Evolutionary conservation across 2,888 invertebrate genomes (phyloP).

Genomic region (Hermodice carunculata): DNA sequence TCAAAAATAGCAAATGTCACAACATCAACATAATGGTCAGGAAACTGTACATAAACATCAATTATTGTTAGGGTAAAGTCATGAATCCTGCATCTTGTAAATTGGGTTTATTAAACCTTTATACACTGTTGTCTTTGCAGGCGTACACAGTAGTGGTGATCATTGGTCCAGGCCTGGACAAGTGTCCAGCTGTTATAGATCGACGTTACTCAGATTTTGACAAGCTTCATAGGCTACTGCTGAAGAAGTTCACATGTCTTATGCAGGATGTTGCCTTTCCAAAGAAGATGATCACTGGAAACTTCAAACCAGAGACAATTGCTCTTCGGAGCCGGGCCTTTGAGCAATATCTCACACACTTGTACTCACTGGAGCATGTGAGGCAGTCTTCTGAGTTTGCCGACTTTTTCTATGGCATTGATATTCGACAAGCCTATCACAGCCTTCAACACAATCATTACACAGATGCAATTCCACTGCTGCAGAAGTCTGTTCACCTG

Average conservation of each 20-base stretch:
- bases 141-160: constrained; percentile 56
- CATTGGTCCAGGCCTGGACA: constrained; percentile 51
- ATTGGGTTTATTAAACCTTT: background rate
- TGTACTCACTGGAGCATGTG: constrained; percentile 61
- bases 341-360: constrained; percentile 67
- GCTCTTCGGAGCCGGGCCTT: constrained; percentile 68
- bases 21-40: too few species aligned
- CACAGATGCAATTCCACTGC: constrained; percentile 54
- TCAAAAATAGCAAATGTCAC: too few species aligned
- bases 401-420: constrained; percentile 63
- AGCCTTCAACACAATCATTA: constrained; percentile 56
- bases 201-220: constrained; percentile 69
- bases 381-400: constrained; percentile 62
- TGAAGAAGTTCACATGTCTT: constrained; percentile 54
- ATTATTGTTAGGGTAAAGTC: too few species aligned
- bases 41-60: too few species aligned
- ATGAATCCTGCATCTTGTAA: too few species aligned
- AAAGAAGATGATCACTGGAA: constrained; percentile 67
- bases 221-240: constrained; percentile 57
- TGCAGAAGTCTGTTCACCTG: constrained; percentile 62
- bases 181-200: constrained; percentile 60
- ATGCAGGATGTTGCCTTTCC: constrained; percentile 67
- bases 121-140: too few species aligned
- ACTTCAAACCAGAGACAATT: constrained; percentile 68
- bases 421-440: constrained; percentile 57